A percentile compares a stretch with the other conserved stretches of the same genome.
Evolutionary conservation across 2,113 vertebrate genomes (phyloP).

Genomic region (Leptobrachium ailaonicum): DNA sequence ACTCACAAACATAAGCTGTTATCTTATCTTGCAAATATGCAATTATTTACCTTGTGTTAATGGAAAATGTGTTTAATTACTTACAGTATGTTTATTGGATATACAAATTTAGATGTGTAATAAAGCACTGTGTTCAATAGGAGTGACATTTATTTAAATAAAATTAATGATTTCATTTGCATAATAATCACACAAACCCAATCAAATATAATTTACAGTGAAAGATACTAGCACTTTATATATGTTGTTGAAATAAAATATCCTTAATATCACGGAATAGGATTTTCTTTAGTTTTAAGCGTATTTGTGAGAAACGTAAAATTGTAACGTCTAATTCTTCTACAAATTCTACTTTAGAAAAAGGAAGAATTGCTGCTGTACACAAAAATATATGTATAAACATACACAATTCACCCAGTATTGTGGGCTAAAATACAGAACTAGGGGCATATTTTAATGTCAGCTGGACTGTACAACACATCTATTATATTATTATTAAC

Average conservation of each 20-base stretch:
- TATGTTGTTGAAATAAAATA: conserved; percentile 20
- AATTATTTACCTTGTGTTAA: conserved; percentile 48
- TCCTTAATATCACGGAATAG: conserved; percentile 9
- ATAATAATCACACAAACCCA: conserved; percentile 33
- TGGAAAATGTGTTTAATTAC: conserved; percentile 43
- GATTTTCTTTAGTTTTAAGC: conserved; percentile 1
- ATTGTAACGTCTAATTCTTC: no score
- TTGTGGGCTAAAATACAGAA: no score
- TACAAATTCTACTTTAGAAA: no score
- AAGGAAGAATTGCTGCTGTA: no score
- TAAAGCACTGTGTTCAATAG: conserved; percentile 37
- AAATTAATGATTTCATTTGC: conserved; percentile 42
- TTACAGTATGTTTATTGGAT: conserved; percentile 46
- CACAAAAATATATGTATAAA: no score
- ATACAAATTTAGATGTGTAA: conserved; percentile 45
- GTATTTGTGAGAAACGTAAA: not conserved
- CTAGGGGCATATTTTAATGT: no score
- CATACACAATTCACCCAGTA: no score
- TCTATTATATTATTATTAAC: no score
- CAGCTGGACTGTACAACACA: no score
- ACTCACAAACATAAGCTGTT: conserved; percentile 12
- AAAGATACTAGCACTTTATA: conserved; percentile 29
- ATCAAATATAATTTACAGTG: conserved; percentile 31
- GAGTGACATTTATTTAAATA: conserved; percentile 45
- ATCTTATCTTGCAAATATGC: conserved; percentile 28